These are phyloP conservation scores for Dendrophyllia cribrosa DNA, from an alignment of 64 coral and sea anemone genomes.

Conservation along the genomic window DNA sequence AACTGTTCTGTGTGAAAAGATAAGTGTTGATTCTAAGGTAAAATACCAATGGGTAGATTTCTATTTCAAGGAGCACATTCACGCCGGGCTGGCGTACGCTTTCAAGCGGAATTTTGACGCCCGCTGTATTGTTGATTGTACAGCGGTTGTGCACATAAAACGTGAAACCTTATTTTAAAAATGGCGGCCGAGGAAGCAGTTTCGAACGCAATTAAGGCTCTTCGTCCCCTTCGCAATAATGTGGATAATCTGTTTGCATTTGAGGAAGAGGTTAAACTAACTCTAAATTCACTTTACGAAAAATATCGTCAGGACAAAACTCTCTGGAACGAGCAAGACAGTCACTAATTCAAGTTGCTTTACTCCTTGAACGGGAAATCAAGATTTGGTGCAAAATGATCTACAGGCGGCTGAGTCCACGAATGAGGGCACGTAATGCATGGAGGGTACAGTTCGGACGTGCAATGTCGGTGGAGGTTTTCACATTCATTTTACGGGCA, in stretches of 20 bases:
- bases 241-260: not conserved
- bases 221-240: not conserved
- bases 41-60: no score
- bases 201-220: not conserved
- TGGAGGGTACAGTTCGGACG: slow-evolving; percentile 58
- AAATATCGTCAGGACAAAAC: slow-evolving; percentile 41
- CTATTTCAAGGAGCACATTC: no score
- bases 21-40: no score
- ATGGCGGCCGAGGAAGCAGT: not conserved
- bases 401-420: slow-evolving; percentile 42
- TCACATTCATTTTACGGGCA: not conserved
- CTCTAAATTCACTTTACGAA: not conserved
- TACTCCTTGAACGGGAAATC: slow-evolving; percentile 34
- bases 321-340: slow-evolving; percentile 19
- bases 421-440: slow-evolving; percentile 33
- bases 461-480: slow-evolving; percentile 45
- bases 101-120: not conserved
- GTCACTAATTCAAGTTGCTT: slow-evolving; percentile 9
- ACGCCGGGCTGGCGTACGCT: no score
- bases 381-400: slow-evolving; percentile 42
- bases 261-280: not conserved
- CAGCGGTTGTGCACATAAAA: not conserved
- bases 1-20: no score
- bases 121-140: not conserved
- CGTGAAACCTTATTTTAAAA: not conserved